Percentiles rank a stretch among this genome's conserved stretches.
These are phyloP conservation scores for Falco concolor DNA, from an alignment of 2,797 vertebrate species.

Conservation along the genomic window DNA sequence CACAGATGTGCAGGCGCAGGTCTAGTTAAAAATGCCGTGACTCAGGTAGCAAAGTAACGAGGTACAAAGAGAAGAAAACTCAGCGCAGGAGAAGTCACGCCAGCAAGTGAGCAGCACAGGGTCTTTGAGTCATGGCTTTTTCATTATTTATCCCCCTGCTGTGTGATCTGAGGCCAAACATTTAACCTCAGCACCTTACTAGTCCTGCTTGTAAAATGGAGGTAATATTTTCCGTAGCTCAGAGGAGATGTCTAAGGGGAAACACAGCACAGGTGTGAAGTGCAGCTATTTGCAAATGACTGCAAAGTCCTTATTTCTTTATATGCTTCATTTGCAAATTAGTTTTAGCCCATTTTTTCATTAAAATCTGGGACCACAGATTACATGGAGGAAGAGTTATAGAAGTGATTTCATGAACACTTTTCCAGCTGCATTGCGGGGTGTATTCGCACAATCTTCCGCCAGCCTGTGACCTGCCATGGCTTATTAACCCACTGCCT, in stretches of 20 bases:
- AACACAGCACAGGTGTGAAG: not conserved
- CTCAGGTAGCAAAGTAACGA: not conserved
- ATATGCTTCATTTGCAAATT: not conserved
- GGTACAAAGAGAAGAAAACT: not conserved
- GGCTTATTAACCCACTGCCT: not conserved
- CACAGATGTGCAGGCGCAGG: not conserved
- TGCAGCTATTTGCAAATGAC: not conserved
- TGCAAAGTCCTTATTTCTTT: not conserved
- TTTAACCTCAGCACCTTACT: not conserved
- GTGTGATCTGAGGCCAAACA: not conserved
- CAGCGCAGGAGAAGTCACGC: not conserved
- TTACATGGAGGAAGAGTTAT: not conserved
- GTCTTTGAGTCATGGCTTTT: not conserved
- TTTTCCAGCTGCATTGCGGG: not conserved
- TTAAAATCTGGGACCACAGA: not conserved
- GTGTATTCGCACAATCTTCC: not conserved
- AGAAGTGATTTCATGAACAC: not conserved
- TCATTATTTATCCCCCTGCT: not conserved
- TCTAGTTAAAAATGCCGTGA: not conserved
- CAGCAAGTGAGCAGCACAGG: not conserved
- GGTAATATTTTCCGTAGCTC: not conserved
- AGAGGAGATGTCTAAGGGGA: not conserved
- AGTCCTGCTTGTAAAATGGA: not conserved
- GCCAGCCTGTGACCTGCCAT: not conserved
- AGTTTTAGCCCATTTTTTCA: not conserved